Conservation (phyloP, 2,797 vertebrate species). For the Avahi laniger region DNA sequence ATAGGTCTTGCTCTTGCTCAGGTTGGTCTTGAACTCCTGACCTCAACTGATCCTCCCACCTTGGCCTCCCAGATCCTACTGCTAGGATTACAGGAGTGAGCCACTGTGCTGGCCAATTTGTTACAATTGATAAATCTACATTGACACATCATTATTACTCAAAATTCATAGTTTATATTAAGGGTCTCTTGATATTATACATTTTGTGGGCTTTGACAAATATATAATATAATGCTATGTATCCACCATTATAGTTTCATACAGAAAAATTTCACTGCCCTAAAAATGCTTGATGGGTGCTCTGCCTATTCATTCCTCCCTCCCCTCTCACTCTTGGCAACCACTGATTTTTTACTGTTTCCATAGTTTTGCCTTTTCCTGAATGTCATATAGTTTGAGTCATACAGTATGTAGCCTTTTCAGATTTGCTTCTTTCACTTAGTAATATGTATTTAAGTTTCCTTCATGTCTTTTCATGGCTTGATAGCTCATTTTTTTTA, state of each 20-base stretch:
- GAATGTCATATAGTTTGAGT: neutral
- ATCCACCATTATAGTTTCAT: neutral
- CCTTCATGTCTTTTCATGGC: neutral
- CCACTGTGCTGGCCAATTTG: neutral
- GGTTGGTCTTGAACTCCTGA: neutral
- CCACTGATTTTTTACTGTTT: neutral
- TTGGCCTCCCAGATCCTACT: neutral
- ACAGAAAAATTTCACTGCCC: neutral
- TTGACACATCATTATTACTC: neutral
- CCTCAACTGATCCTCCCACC: neutral
- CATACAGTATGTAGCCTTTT: neutral
- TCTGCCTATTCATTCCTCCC: neutral
- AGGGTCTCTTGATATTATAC: neutral
- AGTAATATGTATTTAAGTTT: neutral
- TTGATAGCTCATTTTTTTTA: slow-evolving; percentile 2
- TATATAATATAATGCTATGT: neutral
- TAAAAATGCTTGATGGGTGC: neutral
- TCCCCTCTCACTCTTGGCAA: neutral
- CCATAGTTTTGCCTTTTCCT: neutral
- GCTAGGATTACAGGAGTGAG: neutral
- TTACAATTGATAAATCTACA: neutral
- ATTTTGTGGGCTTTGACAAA: slow-evolving; percentile 27
- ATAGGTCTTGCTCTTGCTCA: neutral
- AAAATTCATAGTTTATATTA: neutral
- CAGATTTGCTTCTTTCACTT: neutral